Base-by-base conservation (phyloP, 2,797 vertebrate genomes). In the Oreochromis mossambicus region DNA sequence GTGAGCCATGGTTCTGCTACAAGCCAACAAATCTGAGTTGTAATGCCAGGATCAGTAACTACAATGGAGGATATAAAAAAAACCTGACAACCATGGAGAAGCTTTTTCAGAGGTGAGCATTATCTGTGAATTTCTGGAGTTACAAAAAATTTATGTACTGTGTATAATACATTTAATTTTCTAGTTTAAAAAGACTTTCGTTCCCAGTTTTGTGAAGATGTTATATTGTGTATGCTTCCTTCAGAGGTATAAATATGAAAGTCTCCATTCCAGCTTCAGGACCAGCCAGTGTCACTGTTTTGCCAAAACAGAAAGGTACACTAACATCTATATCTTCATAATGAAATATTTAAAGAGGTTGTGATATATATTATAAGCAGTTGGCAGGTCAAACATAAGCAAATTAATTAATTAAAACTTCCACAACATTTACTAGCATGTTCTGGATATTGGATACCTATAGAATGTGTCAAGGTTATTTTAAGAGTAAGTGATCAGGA, bases 1-100 rank as follows among this genome's bases (percentile, higher is more conserved):
- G 98, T 4, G 98, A 98, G 58, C 97, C 97, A 0, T 99, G 98
- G 98, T 98, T 97, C 94, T 99, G 98, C 88, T 97, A 97, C 54
- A 56, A 56, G 54, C 54, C 54, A 29, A 24, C 13, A 14, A 56
- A 56, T 15, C 7, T 56, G 24, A 2, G 97, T 96, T 56, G 54
- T 56, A 15, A 29, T 15, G 54, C 54, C 7, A 56, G 54, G 4
- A 56, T 56, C 24, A 56, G 12, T 13, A 56, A 56, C 54, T 56
- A 14, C 54, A 56, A 56, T 56, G 54, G 54, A 56, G 54, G 54
- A 11, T 97, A 97, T 87, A 92, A 95, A 38, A 96, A 97, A 86
- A 95, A 95, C 46, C 96, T 98, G 34, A 94, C 96, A 29, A 95
- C 95, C 3, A 76, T 84, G 2, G 93, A 98, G 86, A 95, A 89